Conservation (phyloP, 2,113 vertebrate species). For the Paramisgurnus dabryanus region DNA sequence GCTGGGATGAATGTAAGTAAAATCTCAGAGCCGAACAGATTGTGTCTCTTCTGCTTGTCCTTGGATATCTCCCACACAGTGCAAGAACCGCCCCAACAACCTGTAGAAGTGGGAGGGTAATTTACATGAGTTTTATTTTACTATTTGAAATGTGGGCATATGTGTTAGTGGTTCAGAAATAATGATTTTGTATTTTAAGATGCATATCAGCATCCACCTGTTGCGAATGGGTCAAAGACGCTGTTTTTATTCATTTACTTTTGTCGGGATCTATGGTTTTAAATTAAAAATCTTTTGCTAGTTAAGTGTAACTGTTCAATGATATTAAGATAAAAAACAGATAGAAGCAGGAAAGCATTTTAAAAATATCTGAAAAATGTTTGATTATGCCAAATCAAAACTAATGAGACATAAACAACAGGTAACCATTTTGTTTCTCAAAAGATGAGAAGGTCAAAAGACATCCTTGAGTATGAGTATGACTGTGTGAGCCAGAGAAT, state of each 20-base stretch:
- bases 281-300: too few relatives aligned
- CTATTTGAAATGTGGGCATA: conserved; percentile 3
- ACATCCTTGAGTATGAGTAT: neutral
- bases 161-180: neutral
- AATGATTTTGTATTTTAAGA: neutral
- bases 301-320: too few relatives aligned
- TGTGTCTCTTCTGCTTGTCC: conserved; percentile 15
- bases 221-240: neutral
- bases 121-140: neutral
- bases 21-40: conserved; percentile 20
- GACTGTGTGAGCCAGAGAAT: neutral
- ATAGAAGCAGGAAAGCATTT: too few relatives aligned
- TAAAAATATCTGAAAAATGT: too few relatives aligned
- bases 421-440: too few relatives aligned
- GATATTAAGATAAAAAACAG: too few relatives aligned
- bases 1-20: conserved; percentile 8
- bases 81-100: conserved; percentile 15
- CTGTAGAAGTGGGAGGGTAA: conserved; percentile 6
- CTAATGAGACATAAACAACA: too few relatives aligned
- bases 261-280: too few relatives aligned
- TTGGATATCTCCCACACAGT: conserved; percentile 27
- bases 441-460: too few relatives aligned
- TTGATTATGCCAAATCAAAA: too few relatives aligned
- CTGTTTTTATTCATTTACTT: too few relatives aligned
- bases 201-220: neutral